Evolutionary conservation across 2,797 vertebrate species (phyloP), one percentile per base, ranked within the genome.

Genomic region (Lutjanus argentimaculatus): DNA sequence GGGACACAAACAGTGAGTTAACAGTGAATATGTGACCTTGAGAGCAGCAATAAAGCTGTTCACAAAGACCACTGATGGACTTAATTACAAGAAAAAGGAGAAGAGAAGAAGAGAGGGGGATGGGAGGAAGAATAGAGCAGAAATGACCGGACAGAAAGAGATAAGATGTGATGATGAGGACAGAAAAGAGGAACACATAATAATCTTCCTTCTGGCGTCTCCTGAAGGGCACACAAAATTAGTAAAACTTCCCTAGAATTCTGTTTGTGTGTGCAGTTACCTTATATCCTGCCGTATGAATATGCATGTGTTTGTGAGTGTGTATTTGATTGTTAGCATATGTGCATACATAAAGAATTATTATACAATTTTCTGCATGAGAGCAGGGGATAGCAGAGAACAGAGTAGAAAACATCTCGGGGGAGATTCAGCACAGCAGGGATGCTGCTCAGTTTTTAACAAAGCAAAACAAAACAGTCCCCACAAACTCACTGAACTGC

Each of bases 11-110:
- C 66, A 85, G 40, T 59, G 46, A 65, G 56, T 55, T 25, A 72
- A 63, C 19, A 56, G n/a, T 79, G 72, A 65, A 74, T 55, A 15
- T 30, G 57, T 57, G 67, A 83, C 85, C 78, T 79, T 91, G 83
- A 69, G 69, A 66, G 74, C 67, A 73, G 71, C 70, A 78, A 67
- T 22, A 71, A 46, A 74, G 71, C 51, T 58, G 52, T 22, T 80
- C 30, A 69, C 67, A 84, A 72, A 88, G 65, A 67, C 51, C 43
- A 42, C 25, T 73, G 73, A 71, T 56, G 40, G 57, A 72, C 61
- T 42, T 25, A 36, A 45, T 64, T n/a, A 45, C 46, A 66, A 42
- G 17, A 51, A 30, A 55, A 57, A 83, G 46, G 7, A 62, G 45
- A 25, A 7, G 14, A 78, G 53, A 65, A 64, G 43, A 53, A 63